Percentiles rank a stretch among this genome's conserved stretches.
Conservation (phyloP, 2,888 invertebrate genomes). For the Oasisia sp. region DNA sequence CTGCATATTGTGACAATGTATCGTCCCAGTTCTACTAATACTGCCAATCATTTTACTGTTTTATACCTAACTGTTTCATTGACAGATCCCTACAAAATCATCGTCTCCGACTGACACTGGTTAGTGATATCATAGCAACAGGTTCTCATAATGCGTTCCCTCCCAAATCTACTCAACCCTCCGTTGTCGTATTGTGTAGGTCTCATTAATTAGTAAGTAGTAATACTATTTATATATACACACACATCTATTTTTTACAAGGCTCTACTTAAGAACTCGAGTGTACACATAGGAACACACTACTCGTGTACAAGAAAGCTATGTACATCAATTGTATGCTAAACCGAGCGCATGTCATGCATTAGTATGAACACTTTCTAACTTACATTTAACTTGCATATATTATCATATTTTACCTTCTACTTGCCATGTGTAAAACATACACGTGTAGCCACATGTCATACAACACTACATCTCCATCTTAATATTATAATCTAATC, state of each 20-base stretch:
- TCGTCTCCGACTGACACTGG: neutral
- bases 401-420: neutral
- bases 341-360: neutral
- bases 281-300: neutral
- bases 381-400: neutral
- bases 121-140: neutral
- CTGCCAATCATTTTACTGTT: slow-evolving; percentile 17
- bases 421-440: neutral
- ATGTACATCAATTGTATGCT: slow-evolving; percentile 17
- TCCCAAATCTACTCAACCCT: neutral
- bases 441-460: neutral
- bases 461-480: neutral
- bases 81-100: neutral
- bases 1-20: neutral
- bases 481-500: neutral
- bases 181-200: neutral
- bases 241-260: slow-evolving; percentile 5
- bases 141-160: neutral
- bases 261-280: neutral
- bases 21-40: neutral
- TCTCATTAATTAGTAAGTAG: neutral
- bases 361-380: slow-evolving; percentile 9
- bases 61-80: neutral
- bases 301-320: slow-evolving; percentile 2
- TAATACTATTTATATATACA: neutral